A percentile compares a stretch with the other conserved stretches of the same genome.
phyloP scores from a whole-genome alignment of 2,888 invertebrate genomes.

The Bombylius discolor region DNA sequence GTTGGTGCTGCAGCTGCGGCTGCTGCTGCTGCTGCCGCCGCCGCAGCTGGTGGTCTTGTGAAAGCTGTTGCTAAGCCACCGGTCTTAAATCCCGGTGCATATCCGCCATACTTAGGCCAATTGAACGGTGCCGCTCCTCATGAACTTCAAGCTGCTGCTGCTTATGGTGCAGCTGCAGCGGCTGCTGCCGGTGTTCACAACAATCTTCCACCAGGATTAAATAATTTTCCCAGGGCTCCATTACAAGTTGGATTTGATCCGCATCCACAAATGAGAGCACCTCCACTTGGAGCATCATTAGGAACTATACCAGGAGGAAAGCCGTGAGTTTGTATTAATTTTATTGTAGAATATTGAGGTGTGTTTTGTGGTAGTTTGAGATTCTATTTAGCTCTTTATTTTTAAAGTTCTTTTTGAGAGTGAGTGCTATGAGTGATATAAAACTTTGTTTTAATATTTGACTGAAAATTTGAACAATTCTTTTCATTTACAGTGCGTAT shows the following conservation, averaged over 20 bases:
- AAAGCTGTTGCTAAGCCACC: slow-evolving; percentile 19
- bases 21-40: slow-evolving; percentile 9
- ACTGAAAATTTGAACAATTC: neutral
- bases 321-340: slow-evolving; percentile 52
- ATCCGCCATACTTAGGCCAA: slow-evolving; percentile 46
- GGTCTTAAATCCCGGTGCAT: slow-evolving; percentile 29
- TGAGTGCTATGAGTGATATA: too few species aligned
- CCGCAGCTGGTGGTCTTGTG: slow-evolving; percentile 11
- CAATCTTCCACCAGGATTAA: slow-evolving; percentile 48
- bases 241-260: slow-evolving; percentile 54
- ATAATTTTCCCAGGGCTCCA: slow-evolving; percentile 52
- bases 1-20: slow-evolving; percentile 23
- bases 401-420: too few species aligned
- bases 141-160: slow-evolving; percentile 44
- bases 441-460: too few species aligned
- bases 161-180: slow-evolving; percentile 32
- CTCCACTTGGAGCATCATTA: slow-evolving; percentile 27
- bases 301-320: slow-evolving; percentile 68
- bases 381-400: too few species aligned
- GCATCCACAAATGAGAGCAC: slow-evolving; percentile 51
- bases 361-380: neutral
- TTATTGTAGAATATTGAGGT: neutral
- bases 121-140: slow-evolving; percentile 47
- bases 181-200: slow-evolving; percentile 45
- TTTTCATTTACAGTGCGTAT: slow-evolving; percentile 57